phyloP scores from a whole-genome alignment of 2,888 invertebrate genomes.

The Tetheella fluctuosa region DNA sequence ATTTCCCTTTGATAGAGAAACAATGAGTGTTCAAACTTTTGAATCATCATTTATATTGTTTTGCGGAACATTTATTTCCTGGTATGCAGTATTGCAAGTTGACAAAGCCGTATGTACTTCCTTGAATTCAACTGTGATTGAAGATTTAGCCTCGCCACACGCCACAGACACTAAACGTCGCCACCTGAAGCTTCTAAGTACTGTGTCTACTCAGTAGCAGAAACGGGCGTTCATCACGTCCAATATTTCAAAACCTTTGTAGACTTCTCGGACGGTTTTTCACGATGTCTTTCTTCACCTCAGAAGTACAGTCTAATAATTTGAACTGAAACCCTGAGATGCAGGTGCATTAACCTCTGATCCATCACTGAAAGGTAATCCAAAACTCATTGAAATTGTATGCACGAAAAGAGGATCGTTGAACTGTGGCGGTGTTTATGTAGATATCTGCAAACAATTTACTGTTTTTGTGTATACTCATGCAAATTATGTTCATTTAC shows the following conservation, averaged over 20 bases:
- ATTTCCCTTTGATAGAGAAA: neutral
- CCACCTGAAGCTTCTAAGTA: too few species aligned
- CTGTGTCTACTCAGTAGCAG: too few species aligned
- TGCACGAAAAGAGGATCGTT: neutral
- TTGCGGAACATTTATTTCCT: slow-evolving; percentile 9
- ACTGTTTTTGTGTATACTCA: neutral
- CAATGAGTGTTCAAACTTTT: neutral
- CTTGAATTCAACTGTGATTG: neutral
- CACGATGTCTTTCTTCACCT: too few species aligned
- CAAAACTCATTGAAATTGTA: neutral
- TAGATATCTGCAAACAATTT: neutral
- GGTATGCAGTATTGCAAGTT: slow-evolving; percentile 16
- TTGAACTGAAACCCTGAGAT: neutral
- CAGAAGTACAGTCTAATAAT: neutral
- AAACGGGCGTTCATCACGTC: too few species aligned
- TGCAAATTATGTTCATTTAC: neutral
- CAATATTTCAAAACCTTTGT: too few species aligned
- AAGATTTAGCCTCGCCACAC: too few species aligned
- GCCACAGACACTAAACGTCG: too few species aligned
- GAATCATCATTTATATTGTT: slow-evolving; percentile 8
- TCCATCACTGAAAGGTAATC: neutral
- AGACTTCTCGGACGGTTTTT: too few species aligned
- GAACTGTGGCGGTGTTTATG: neutral
- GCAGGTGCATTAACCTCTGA: too few species aligned
- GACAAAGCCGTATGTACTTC: slow-evolving; percentile 20